These are phyloP conservation scores for Colostygia pectinataria DNA, from an alignment of 2,888 invertebrate genomes.

Conservation along the genomic window DNA sequence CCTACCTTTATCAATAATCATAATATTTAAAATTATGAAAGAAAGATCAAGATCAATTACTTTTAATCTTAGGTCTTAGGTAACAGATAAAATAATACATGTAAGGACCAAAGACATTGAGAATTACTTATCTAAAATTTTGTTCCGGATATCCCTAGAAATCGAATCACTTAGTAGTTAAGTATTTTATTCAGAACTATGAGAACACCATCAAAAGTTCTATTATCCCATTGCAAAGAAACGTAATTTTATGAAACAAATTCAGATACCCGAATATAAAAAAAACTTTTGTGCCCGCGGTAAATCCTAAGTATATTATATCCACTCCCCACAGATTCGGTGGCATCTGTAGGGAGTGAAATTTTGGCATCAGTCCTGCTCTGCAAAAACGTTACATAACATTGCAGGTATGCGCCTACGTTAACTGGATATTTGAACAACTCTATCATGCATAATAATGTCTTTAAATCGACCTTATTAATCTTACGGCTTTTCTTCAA, in stretches of 20 bases:
- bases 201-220: background rate
- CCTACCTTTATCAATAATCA: no score
- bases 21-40: no score
- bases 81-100: no score
- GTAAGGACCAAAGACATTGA: no score
- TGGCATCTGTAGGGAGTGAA: slow-evolving; percentile 51
- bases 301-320: slow-evolving; percentile 28
- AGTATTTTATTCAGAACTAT: no score
- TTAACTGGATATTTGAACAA: slow-evolving; percentile 44
- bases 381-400: slow-evolving; percentile 73
- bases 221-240: background rate
- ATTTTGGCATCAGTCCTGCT: slow-evolving; percentile 70
- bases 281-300: slow-evolving; percentile 35
- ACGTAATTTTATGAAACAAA: background rate
- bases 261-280: slow-evolving; percentile 19
- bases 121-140: no score
- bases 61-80: no score
- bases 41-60: no score
- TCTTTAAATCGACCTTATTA: no score
- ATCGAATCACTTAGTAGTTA: no score
- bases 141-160: no score
- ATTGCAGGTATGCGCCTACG: slow-evolving; percentile 66
- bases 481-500: slow-evolving; percentile 4
- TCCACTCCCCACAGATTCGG: slow-evolving; percentile 38
- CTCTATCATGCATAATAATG: slow-evolving; percentile 29